Conservation (phyloP, 2,113 vertebrate genomes). For the Barnardius zonarius region DNA sequence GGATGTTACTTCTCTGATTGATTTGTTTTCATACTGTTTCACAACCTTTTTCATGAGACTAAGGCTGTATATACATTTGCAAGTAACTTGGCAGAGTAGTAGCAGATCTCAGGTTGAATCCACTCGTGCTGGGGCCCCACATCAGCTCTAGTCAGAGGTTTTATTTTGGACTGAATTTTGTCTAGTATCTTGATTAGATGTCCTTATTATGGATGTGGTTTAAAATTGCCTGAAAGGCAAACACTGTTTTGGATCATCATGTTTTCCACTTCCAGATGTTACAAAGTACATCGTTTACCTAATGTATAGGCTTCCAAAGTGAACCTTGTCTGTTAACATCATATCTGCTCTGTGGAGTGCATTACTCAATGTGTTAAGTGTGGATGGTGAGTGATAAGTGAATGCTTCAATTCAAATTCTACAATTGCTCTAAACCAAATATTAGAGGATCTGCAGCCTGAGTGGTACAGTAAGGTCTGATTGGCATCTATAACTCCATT, state of each 20-base stretch:
- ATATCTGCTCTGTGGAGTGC: not conserved
- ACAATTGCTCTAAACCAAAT: not conserved
- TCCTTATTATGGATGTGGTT: not conserved
- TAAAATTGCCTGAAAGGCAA: not conserved
- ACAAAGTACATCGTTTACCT: not conserved
- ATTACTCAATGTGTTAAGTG: not conserved
- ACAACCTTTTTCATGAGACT: not conserved
- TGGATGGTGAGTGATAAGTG: not conserved
- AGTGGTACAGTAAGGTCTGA: not conserved
- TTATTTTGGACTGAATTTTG: not conserved
- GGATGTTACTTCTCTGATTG: not conserved
- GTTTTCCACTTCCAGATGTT: not conserved
- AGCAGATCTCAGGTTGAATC: not conserved
- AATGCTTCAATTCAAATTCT: not conserved
- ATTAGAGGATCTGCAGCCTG: not conserved
- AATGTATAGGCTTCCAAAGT: not conserved
- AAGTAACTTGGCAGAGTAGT: not conserved
- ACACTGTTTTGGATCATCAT: not conserved
- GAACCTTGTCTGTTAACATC: not conserved
- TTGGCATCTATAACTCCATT: not conserved
- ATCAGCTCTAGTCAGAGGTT: not conserved
- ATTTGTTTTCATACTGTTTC: not conserved
- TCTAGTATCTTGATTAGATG: not conserved
- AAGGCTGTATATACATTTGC: not conserved
- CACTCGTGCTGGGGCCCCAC: not conserved